A percentile compares a stretch with the other conserved stretches of the same genome.
phyloP scores from a whole-genome alignment of 2,113 vertebrate genomes.

The Saiga tatarica region DNA sequence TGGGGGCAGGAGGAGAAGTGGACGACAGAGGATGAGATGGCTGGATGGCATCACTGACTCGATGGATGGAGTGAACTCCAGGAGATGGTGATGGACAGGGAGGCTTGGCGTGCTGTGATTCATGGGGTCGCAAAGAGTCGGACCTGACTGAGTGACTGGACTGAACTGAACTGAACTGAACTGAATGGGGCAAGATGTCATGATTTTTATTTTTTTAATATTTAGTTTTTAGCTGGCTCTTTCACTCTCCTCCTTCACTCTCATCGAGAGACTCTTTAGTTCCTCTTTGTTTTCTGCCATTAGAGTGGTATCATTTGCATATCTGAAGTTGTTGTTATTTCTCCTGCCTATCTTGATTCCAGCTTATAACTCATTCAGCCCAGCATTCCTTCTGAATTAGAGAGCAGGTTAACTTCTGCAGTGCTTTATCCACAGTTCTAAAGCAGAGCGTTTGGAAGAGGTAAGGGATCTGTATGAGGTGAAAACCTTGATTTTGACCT shows the following conservation, averaged over 20 bases:
- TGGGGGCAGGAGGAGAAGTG: too few relatives aligned
- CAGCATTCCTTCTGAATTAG: not conserved
- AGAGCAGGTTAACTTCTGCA: not conserved
- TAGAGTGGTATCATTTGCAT: not conserved
- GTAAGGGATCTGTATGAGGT: not conserved
- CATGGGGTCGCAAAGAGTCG: too few relatives aligned
- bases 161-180: too few relatives aligned
- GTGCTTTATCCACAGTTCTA: not conserved
- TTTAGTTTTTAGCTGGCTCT: not conserved
- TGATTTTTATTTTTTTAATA: not conserved
- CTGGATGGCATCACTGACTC: too few relatives aligned
- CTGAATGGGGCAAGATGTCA: not conserved
- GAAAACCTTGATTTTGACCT: not conserved
- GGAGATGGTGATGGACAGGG: too few relatives aligned
- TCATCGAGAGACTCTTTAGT: not conserved
- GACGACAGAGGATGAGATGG: too few relatives aligned
- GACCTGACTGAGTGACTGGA: too few relatives aligned
- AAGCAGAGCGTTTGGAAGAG: not conserved
- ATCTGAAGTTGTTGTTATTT: not conserved
- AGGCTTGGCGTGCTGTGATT: too few relatives aligned
- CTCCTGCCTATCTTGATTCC: not conserved
- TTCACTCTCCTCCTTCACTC: not conserved
- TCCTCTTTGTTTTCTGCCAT: not conserved
- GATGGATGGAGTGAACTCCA: too few relatives aligned
- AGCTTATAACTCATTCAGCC: not conserved